Evolutionary conservation across 2,888 invertebrate genomes (phyloP), one percentile per base, ranked within the genome.

Genomic region (Erpobdella octoculata): DNA sequence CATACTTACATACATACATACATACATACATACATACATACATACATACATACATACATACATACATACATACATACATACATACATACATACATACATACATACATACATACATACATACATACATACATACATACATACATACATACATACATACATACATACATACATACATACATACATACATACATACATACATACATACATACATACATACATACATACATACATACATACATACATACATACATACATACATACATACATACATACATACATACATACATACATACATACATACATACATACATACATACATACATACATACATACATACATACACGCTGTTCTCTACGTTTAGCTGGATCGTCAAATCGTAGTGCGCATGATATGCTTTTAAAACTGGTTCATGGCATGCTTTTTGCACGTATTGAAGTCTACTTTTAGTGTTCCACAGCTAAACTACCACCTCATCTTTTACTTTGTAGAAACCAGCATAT

Each of bases 141-240:
- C 58, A 58, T 28, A 9, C 58, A 58, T 18, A 6, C 58, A 58
- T 18, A 6, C 58, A 58, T 28, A 9, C 58, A 58, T 18, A 6
- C 58, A 58, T 18, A 6, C 58, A 58, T 28, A 9, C 58, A 58
- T 58, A 8, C 58, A 58, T 58, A 21, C 18, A 58, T 18, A 25
- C 5, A 36, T 70, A 3, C n/a, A 61, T 70, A 0, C 31, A 70
- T 62, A 36, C 36, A 70, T 70, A 0, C 36, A 69, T 62, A 21
- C 31, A 69, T 62, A 61, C 18, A 69, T 67, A 25, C 41, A 67
- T 67, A 33, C 25, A 70, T 59, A 31, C 36, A 61, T 70, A 33
- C 33, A 70, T 61, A 53, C 38, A 70, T 59, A 58, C 61, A 61
- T 61, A 35, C 25, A 70, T 70, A 35, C 35, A 70, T 36, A 35